Conservation (phyloP, 2,888 invertebrate genomes). For the Galeruca laticollis region DNA sequence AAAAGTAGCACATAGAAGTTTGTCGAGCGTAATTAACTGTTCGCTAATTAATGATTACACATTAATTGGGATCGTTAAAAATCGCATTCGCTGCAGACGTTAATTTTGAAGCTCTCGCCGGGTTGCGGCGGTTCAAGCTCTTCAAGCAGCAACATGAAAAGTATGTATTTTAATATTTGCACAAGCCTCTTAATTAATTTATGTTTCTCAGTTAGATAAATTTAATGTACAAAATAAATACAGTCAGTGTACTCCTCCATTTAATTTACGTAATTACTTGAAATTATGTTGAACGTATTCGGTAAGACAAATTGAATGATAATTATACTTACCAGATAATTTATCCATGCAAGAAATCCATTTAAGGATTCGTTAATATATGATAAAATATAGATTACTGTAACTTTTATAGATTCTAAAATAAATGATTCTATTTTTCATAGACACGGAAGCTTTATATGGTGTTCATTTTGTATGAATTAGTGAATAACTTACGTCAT, state of each 20-base stretch:
- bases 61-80: slow-evolving; percentile 45
- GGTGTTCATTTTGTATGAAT: too few species aligned
- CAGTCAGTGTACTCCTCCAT: slow-evolving; percentile 10
- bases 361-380: not conserved
- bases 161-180: slow-evolving; percentile 47
- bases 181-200: slow-evolving; percentile 51
- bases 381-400: not conserved
- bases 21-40: slow-evolving; percentile 17
- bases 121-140: slow-evolving; percentile 18
- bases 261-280: slow-evolving; percentile 30
- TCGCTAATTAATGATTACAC: slow-evolving; percentile 39
- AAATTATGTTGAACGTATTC: slow-evolving; percentile 28
- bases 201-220: slow-evolving; percentile 45
- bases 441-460: too few species aligned
- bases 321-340: slow-evolving; percentile 14
- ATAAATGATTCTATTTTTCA: too few species aligned
- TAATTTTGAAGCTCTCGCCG: slow-evolving; percentile 16
- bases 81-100: slow-evolving; percentile 28
- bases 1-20: slow-evolving; percentile 3
- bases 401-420: too few species aligned
- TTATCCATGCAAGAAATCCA: not conserved
- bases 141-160: slow-evolving; percentile 32
- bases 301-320: slow-evolving; percentile 29
- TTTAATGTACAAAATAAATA: slow-evolving; percentile 40
- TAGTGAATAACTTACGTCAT: too few species aligned